Percentiles rank a stretch among this genome's conserved stretches.
Evolutionary conservation across 2,888 invertebrate genomes (phyloP).

Genomic region (Acholoe squamosa): DNA sequence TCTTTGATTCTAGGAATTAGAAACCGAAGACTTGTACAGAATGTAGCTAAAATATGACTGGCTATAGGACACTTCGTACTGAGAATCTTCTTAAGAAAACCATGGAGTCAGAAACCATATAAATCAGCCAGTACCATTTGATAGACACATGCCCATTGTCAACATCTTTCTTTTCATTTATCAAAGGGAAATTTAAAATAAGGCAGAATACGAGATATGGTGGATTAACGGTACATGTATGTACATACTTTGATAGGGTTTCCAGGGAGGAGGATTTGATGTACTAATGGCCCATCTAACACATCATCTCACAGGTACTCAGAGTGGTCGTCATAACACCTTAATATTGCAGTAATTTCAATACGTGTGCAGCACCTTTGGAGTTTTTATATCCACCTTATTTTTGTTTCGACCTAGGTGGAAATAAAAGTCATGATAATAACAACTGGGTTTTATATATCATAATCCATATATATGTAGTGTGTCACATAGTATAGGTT

Average conservation of each 20-base stretch:
- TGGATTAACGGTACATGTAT: too few relatives aligned
- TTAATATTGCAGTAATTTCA: not conserved
- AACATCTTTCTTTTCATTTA: too few relatives aligned
- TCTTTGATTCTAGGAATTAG: too few relatives aligned
- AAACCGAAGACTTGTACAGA: too few relatives aligned
- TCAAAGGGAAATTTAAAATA: too few relatives aligned
- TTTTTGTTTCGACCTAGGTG: slow-evolving; percentile 27
- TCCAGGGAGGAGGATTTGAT: not conserved
- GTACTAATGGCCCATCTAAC: not conserved
- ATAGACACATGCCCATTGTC: too few relatives aligned
- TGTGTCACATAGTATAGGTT: not conserved
- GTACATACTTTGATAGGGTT: not conserved
- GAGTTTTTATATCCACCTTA: not conserved
- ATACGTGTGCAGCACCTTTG: not conserved
- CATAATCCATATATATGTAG: not conserved
- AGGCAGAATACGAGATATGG: too few relatives aligned
- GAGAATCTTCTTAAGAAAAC: too few relatives aligned
- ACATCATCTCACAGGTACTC: slow-evolving; percentile 9
- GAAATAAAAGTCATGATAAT: not conserved
- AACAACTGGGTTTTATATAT: not conserved
- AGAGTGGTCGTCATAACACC: not conserved
- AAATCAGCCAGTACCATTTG: too few relatives aligned
- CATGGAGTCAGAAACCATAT: too few relatives aligned
- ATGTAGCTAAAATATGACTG: too few relatives aligned
- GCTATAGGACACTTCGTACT: too few relatives aligned